These are phyloP conservation scores for Chelonus insularis DNA, from an alignment of 1,140 invertebrate species.

Conservation along the genomic window DNA sequence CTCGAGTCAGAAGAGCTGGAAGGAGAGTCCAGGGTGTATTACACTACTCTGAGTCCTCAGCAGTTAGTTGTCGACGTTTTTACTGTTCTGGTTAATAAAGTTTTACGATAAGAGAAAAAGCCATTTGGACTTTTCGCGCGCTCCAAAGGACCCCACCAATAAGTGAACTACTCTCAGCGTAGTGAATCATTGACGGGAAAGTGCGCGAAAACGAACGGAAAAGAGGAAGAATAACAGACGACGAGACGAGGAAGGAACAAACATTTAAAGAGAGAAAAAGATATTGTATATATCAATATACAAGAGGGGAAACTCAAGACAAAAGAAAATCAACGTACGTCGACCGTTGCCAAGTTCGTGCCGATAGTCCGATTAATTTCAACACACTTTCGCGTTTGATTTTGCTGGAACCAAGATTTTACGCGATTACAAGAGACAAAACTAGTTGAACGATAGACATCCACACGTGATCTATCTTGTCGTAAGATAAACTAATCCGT, in stretches of 20 bases:
- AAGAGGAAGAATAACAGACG: slow-evolving; percentile 24
- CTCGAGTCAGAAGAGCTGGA: slow-evolving; percentile 32
- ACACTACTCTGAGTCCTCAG: slow-evolving; percentile 28
- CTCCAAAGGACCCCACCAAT: background rate
- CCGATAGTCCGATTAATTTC: background rate
- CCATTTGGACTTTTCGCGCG: background rate
- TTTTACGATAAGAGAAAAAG: background rate
- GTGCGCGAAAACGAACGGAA: background rate
- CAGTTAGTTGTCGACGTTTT: slow-evolving; percentile 9
- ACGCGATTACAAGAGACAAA: background rate
- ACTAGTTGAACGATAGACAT: background rate
- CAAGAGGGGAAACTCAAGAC: slow-evolving; percentile 21
- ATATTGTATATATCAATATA: background rate
- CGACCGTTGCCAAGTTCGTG: slow-evolving; percentile 17
- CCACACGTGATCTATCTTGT: background rate
- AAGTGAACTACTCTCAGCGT: background rate
- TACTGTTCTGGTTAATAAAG: slow-evolving; percentile 3
- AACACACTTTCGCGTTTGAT: too few species aligned
- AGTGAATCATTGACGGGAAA: background rate
- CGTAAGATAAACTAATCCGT: background rate
- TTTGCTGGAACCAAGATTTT: background rate
- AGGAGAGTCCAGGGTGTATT: slow-evolving; percentile 35
- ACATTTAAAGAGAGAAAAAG: slow-evolving; percentile 5
- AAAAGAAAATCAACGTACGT: slow-evolving; percentile 26
- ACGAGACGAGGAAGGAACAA: slow-evolving; percentile 19